Evolutionary conservation across 2,888 invertebrate species (phyloP).

Genomic region (Dynastes hyllus): DNA sequence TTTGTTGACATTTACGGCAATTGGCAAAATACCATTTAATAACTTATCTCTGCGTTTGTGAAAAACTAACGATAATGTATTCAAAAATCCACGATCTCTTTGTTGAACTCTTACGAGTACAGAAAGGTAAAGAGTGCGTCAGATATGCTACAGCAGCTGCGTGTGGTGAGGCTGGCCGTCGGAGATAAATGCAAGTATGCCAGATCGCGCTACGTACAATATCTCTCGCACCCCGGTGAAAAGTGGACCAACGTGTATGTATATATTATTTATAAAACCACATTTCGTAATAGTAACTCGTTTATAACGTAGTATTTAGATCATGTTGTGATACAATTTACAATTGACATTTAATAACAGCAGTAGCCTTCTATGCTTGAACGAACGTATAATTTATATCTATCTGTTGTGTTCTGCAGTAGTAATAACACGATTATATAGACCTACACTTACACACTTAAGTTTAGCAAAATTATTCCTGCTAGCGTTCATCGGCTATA

Average conservation of each 20-base stretch:
- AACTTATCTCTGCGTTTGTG: too few relatives aligned
- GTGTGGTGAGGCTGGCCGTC: too few relatives aligned
- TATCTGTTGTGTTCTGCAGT: conserved; percentile 13
- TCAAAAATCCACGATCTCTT: too few relatives aligned
- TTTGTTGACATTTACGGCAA: too few relatives aligned
- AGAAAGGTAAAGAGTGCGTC: too few relatives aligned
- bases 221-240: too few relatives aligned
- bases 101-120: too few relatives aligned
- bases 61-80: too few relatives aligned
- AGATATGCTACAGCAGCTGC: too few relatives aligned
- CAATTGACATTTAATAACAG: conserved; percentile 41
- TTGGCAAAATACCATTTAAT: too few relatives aligned
- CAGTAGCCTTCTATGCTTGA: conserved; percentile 37
- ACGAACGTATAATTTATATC: conserved; percentile 35
- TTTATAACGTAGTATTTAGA: conserved; percentile 25
- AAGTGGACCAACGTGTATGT: background rate
- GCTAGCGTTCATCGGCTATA: background rate
- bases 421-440: conserved; percentile 5
- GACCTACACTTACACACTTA: background rate
- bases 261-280: background rate
- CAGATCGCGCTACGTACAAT: too few relatives aligned
- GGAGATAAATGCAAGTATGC: too few relatives aligned
- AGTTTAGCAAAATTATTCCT: conserved; percentile 13
- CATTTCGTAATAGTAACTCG: conserved; percentile 34
- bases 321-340: conserved; percentile 32